These are phyloP conservation scores for Phrynocephalus versicolor DNA, from an alignment of 2,113 vertebrate genomes.

Conservation along the genomic window DNA sequence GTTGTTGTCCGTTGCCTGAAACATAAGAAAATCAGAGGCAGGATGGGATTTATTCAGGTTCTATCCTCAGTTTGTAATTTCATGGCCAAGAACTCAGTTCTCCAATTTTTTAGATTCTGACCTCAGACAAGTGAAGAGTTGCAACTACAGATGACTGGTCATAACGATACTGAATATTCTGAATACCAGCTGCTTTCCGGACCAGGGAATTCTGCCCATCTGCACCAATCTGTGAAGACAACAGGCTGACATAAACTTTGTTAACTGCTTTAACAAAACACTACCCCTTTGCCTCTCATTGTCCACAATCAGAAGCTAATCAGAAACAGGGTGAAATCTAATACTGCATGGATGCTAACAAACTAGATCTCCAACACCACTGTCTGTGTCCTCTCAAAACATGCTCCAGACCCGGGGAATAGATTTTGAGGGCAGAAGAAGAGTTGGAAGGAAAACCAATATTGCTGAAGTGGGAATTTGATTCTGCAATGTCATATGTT, in stretches of 20 bases:
- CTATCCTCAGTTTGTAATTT: constrained; percentile 2
- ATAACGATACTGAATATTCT: constrained; percentile 87
- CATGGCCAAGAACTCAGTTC: not conserved
- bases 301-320: not conserved
- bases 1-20: constrained; percentile 92
- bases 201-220: constrained; percentile 93
- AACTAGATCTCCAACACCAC: not conserved
- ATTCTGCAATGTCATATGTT: not conserved
- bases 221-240: constrained; percentile 84
- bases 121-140: constrained; percentile 92
- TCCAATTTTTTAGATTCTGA: constrained; percentile 49
- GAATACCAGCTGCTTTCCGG: constrained; percentile 84
- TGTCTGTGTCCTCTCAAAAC: not conserved
- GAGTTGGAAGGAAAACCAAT: not conserved
- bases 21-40: constrained; percentile 11
- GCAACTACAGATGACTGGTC: constrained; percentile 96
- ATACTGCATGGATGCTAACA: not conserved
- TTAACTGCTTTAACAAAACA: constrained; percentile 16
- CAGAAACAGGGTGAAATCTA: not conserved
- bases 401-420: not conserved
- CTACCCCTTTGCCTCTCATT: not conserved
- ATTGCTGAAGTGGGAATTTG: not conserved
- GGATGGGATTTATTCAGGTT: not conserved
- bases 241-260: constrained; percentile 12
- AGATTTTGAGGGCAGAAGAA: not conserved